Percentiles rank a stretch among this genome's conserved stretches.
Conservation (phyloP, 1,140 invertebrate species). For the Eupeodes corollae region DNA sequence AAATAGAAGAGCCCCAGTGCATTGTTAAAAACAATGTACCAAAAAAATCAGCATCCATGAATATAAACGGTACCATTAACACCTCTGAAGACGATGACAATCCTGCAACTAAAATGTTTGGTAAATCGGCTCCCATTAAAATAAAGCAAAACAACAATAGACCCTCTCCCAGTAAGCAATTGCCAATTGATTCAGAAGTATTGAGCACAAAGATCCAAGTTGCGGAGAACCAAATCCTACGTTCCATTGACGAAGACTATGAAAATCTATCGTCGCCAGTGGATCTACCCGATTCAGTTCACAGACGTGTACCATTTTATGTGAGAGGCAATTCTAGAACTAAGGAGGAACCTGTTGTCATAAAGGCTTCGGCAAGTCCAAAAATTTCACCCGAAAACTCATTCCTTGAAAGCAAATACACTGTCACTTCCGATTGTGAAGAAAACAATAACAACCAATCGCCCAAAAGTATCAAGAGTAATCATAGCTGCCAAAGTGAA, state of each 20-base stretch:
- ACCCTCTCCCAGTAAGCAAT: constrained; percentile 18
- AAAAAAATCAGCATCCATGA: background rate
- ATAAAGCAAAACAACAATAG: constrained; percentile 31
- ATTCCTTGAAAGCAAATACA: constrained; percentile 30
- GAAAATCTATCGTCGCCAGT: constrained; percentile 29
- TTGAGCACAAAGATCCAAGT: constrained; percentile 32
- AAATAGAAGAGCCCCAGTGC: background rate
- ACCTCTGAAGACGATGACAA: constrained; percentile 17
- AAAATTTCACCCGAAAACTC: constrained; percentile 37
- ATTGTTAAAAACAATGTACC: background rate
- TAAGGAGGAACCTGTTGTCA: constrained; percentile 26
- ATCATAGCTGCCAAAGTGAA: background rate
- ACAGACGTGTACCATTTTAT: constrained; percentile 20
- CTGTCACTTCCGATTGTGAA: constrained; percentile 17
- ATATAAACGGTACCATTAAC: background rate
- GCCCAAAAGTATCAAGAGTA: background rate
- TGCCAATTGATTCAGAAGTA: constrained; percentile 31
- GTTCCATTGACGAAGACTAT: constrained; percentile 32
- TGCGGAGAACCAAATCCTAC: constrained; percentile 29
- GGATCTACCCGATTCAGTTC: constrained; percentile 29
- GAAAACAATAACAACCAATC: constrained; percentile 27
- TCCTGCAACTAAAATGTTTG: constrained; percentile 24
- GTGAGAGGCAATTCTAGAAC: constrained; percentile 19
- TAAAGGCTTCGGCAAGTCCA: constrained; percentile 29
- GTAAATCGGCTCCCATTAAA: constrained; percentile 36